phyloP scores from a whole-genome alignment of 2,797 vertebrate genomes.

The Gymnoscopelus microlampas region DNA sequence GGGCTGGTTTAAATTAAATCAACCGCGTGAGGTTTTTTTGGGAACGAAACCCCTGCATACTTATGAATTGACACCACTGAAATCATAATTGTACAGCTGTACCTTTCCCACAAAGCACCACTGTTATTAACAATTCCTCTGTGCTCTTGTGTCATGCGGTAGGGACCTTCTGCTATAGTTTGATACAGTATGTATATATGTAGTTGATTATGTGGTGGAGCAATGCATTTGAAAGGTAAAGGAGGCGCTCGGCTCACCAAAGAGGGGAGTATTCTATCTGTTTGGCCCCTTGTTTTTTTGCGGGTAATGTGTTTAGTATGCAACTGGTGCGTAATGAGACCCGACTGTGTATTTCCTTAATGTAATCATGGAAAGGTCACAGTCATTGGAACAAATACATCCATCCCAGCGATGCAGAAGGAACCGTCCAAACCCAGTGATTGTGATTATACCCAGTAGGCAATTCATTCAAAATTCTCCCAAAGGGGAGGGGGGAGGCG shows the following conservation, averaged over 20 bases:
- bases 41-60: too few relatives aligned
- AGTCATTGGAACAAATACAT: slow-evolving; percentile 13
- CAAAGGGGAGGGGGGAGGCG: neutral
- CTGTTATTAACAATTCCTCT: too few relatives aligned
- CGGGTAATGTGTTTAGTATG: slow-evolving; percentile 54
- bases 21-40: too few relatives aligned
- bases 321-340: slow-evolving; percentile 27
- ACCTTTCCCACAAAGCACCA: too few relatives aligned
- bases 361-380: slow-evolving; percentile 47
- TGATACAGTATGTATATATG: too few relatives aligned
- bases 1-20: too few relatives aligned
- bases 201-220: slow-evolving; percentile 4
- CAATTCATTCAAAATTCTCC: slow-evolving; percentile 35
- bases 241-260: slow-evolving; percentile 28
- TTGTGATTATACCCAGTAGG: slow-evolving; percentile 23
- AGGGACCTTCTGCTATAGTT: too few relatives aligned
- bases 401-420: too few relatives aligned
- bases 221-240: slow-evolving; percentile 60
- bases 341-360: slow-evolving; percentile 48
- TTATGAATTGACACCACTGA: too few relatives aligned
- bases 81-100: too few relatives aligned
- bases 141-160: too few relatives aligned
- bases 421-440: slow-evolving; percentile 21
- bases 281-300: slow-evolving; percentile 38
- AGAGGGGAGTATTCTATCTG: slow-evolving; percentile 18